Evolutionary conservation across 2,113 vertebrate genomes (phyloP).

Genomic region (Oceanites oceanicus): DNA sequence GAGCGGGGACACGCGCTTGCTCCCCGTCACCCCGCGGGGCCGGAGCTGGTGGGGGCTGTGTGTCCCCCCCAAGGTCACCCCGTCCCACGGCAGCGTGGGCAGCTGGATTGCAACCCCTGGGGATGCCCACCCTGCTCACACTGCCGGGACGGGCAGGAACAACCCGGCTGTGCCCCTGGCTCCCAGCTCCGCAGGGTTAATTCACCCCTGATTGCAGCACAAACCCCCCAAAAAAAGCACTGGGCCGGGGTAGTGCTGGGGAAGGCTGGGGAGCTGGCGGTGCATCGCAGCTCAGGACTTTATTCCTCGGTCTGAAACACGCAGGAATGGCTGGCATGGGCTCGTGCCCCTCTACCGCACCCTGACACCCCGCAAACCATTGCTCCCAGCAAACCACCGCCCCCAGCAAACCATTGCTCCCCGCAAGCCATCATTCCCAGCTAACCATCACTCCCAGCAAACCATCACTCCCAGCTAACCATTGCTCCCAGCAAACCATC

Average conservation of each 20-base stretch:
- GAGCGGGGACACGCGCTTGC: fast-evolving
- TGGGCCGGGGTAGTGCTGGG: not conserved
- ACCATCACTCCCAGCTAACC: not conserved
- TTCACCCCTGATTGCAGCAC: not conserved
- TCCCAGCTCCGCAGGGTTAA: not conserved
- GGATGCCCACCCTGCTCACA: not conserved
- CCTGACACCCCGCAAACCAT: not conserved
- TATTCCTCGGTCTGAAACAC: not conserved
- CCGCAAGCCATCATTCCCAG: not conserved
- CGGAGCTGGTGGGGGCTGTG: not conserved
- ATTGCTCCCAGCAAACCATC: not conserved
- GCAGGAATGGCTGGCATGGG: fast-evolving
- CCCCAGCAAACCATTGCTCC: fast-evolving
- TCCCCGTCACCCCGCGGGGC: fast-evolving
- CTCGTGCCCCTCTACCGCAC: fast-evolving
- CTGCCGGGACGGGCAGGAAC: not conserved
- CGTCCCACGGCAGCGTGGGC: fast-evolving
- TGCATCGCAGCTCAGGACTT: not conserved
- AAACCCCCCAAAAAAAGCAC: not conserved
- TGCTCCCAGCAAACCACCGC: not conserved
- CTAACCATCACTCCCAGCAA: fast-evolving
- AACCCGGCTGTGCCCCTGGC: fast-evolving
- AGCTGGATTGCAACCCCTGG: not conserved
- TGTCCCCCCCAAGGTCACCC: not conserved
- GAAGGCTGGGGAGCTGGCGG: not conserved